Evolutionary conservation across 2,113 vertebrate species (phyloP).

Genomic region (Arvicanthis niloticus): DNA sequence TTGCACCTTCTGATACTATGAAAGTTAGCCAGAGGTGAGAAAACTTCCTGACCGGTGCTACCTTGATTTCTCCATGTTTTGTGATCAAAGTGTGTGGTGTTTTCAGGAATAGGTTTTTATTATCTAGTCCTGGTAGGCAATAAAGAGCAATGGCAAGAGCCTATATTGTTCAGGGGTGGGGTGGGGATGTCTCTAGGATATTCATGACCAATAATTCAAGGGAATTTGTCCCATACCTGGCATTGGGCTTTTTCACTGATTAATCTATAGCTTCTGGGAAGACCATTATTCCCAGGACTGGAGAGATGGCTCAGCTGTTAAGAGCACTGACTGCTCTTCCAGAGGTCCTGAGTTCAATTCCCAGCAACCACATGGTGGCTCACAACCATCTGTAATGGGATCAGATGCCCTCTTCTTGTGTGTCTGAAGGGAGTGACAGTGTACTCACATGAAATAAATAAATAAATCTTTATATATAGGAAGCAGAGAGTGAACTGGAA

Average conservation of each 20-base stretch:
- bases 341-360: too few relatives aligned
- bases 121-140: background rate
- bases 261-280: background rate
- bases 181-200: background rate
- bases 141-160: background rate
- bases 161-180: background rate
- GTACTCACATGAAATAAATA: too few relatives aligned
- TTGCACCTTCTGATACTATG: background rate
- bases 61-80: background rate
- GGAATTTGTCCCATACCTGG: background rate
- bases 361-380: too few relatives aligned
- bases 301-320: too few relatives aligned
- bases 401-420: too few relatives aligned
- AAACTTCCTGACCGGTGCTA: background rate
- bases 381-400: too few relatives aligned
- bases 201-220: background rate
- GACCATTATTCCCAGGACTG: background rate
- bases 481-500: background rate
- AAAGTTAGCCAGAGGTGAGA: background rate
- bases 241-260: background rate
- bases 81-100: background rate
- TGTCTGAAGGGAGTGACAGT: too few relatives aligned
- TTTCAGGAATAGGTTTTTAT: background rate
- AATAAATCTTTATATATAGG: background rate
- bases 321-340: too few relatives aligned